phyloP scores from a whole-genome alignment of 2,113 vertebrate genomes.

The Dunckerocampus dactyliophorus region DNA sequence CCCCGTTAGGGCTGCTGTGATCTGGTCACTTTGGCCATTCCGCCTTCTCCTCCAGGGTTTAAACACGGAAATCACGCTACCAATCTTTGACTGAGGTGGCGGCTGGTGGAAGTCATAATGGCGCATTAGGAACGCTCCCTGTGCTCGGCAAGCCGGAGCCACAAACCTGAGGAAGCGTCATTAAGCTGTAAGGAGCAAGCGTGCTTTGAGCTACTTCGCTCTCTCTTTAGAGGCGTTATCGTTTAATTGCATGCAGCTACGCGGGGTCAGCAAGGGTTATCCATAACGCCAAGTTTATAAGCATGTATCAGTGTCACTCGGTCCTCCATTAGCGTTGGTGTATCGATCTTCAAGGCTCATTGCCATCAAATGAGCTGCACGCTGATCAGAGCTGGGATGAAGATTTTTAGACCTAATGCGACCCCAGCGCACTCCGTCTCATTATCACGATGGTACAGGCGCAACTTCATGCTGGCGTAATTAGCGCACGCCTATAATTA shows the following conservation, averaged over 20 bases:
- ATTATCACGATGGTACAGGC: constrained; percentile 48
- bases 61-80: constrained; percentile 18
- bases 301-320: constrained; percentile 37
- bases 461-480: constrained; percentile 51
- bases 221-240: constrained; percentile 44
- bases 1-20: constrained; percentile 57
- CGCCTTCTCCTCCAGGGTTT: constrained; percentile 33
- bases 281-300: constrained; percentile 41
- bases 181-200: constrained; percentile 51
- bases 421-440: constrained; percentile 43
- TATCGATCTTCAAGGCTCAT: constrained; percentile 53
- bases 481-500: constrained; percentile 60
- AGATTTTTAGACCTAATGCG: constrained; percentile 40
- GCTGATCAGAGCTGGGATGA: constrained; percentile 50
- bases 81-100: neutral
- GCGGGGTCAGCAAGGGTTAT: constrained; percentile 46
- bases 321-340: constrained; percentile 33
- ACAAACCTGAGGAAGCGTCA: constrained; percentile 21
- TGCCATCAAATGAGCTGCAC: constrained; percentile 40
- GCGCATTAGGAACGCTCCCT: constrained; percentile 56
- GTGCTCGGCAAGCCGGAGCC: neutral
- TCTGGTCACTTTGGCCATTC: constrained; percentile 56
- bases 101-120: constrained; percentile 9
- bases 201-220: constrained; percentile 38
- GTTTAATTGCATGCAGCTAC: constrained; percentile 59